Conservation (phyloP, 2,888 invertebrate species). For the Lepidochrysops patricia region DNA sequence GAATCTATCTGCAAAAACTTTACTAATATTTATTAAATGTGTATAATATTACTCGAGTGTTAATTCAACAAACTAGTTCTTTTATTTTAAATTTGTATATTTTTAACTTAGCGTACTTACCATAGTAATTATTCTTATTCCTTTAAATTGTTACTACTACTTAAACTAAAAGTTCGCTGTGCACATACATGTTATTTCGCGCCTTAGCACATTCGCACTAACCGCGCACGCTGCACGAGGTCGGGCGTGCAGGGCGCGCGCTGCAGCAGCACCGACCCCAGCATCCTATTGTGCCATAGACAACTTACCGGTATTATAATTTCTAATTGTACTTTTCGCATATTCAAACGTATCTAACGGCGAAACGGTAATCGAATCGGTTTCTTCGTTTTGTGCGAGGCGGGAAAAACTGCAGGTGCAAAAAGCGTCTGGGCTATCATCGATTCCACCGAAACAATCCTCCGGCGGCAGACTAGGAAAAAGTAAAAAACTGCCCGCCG, state of each 20-base stretch:
- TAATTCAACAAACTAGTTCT: too few relatives aligned
- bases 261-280: conserved; percentile 28
- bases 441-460: conserved; percentile 41
- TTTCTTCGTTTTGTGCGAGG: neutral
- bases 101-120: too few relatives aligned
- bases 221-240: conserved; percentile 22
- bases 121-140: too few relatives aligned
- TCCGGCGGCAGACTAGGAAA: conserved; percentile 65
- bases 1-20: too few relatives aligned
- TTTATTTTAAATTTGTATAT: too few relatives aligned
- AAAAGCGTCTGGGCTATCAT: conserved; percentile 37
- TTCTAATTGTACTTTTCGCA: conserved; percentile 17
- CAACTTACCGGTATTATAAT: conserved; percentile 11
- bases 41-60: too few relatives aligned
- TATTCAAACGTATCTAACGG: neutral
- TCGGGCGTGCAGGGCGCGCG: conserved; percentile 33
- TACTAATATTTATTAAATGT: too few relatives aligned
- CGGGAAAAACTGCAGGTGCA: conserved; percentile 12
- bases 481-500: conserved; percentile 69
- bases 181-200: neutral
- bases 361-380: neutral
- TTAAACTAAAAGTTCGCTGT: neutral
- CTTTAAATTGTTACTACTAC: too few relatives aligned
- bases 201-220: neutral
- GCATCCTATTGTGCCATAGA: conserved; percentile 21